Conservation (phyloP, 2,888 invertebrate species). For the Leistus spinibarbis region DNA sequence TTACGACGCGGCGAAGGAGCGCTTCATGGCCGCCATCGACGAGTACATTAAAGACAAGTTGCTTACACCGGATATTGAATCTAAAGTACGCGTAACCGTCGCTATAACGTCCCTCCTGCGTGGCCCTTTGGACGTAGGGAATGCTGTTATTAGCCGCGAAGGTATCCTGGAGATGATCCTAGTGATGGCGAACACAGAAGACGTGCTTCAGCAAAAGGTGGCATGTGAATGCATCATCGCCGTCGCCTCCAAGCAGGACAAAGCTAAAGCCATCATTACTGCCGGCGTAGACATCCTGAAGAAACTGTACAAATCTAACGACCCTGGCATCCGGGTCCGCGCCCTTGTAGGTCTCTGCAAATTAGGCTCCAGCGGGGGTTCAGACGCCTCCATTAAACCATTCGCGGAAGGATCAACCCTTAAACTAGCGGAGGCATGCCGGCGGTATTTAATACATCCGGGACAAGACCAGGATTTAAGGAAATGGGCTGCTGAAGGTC, state of each 20-base stretch:
- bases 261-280: slow-evolving; percentile 85
- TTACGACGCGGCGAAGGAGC: slow-evolving; percentile 80
- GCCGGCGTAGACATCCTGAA: slow-evolving; percentile 95
- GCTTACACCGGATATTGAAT: slow-evolving; percentile 84
- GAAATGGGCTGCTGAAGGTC: slow-evolving; percentile 96
- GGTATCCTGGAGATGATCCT: slow-evolving; percentile 96
- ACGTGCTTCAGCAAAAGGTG: slow-evolving; percentile 84
- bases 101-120: slow-evolving; percentile 87
- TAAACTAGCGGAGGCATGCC: slow-evolving; percentile 92
- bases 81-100: slow-evolving; percentile 85
- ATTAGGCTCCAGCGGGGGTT: slow-evolving; percentile 91
- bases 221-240: slow-evolving; percentile 97
- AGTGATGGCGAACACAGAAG: slow-evolving; percentile 95
- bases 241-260: slow-evolving; percentile 96
- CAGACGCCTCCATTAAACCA: slow-evolving; percentile 91
- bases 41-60: slow-evolving; percentile 87
- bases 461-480: slow-evolving; percentile 86
- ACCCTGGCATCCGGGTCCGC: slow-evolving; percentile 88
- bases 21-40: slow-evolving; percentile 78
- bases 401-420: slow-evolving; percentile 94
- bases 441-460: slow-evolving; percentile 87
- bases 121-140: slow-evolving; percentile 94
- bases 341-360: slow-evolving; percentile 95
- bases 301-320: slow-evolving; percentile 85
- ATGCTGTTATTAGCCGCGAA: slow-evolving; percentile 78